phyloP scores from a whole-genome alignment of 2,113 vertebrate genomes.

The Mixornis gularis region DNA sequence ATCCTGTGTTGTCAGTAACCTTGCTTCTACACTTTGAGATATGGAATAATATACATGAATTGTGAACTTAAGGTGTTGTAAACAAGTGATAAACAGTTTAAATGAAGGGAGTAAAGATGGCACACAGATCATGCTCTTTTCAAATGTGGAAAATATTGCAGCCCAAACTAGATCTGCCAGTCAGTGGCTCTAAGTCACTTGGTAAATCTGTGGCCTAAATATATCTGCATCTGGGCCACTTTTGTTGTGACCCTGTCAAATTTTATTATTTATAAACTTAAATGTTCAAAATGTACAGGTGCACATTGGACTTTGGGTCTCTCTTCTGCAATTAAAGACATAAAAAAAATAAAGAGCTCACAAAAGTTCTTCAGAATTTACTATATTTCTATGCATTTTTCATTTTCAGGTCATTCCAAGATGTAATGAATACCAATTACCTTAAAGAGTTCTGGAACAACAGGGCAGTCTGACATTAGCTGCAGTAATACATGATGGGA shows the following conservation, averaged over 20 bases:
- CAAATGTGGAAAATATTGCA: neutral
- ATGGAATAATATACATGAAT: neutral
- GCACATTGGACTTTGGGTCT: neutral
- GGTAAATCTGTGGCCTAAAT: neutral
- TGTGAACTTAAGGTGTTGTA: neutral
- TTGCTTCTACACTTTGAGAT: neutral
- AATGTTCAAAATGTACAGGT: neutral
- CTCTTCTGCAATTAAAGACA: neutral
- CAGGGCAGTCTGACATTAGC: neutral
- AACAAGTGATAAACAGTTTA: neutral
- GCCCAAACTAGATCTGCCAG: neutral
- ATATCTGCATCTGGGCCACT: neutral
- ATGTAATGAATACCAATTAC: neutral
- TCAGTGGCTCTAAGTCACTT: neutral
- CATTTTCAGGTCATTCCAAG: neutral
- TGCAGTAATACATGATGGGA: neutral
- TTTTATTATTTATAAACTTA: constrained; percentile 1
- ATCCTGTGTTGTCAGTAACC: neutral
- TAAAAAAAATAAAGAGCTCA: neutral
- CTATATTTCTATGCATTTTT: neutral
- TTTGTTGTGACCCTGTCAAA: constrained; percentile 12
- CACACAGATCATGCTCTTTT: neutral
- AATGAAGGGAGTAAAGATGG: neutral
- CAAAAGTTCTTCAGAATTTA: neutral
- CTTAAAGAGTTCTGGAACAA: neutral